These are phyloP conservation scores for Idaea aversata DNA, from an alignment of 2,888 invertebrate genomes.

Conservation along the genomic window DNA sequence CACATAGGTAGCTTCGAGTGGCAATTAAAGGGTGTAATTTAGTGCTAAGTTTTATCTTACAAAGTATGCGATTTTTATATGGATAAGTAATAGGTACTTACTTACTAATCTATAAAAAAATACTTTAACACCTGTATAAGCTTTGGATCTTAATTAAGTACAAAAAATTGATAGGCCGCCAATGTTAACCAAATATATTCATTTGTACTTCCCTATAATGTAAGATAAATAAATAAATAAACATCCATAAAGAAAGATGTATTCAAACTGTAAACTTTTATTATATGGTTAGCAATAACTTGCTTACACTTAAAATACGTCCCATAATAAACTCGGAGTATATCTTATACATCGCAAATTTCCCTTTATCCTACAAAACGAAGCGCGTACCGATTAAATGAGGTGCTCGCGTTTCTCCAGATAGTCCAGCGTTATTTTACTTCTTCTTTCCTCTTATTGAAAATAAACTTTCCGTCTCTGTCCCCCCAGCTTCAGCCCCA, in stretches of 20 bases:
- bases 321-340: conserved; percentile 38
- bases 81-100: neutral
- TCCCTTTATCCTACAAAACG: conserved; percentile 73
- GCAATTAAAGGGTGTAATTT: neutral
- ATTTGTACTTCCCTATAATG: too few relatives aligned
- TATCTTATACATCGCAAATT: conserved; percentile 64
- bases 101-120: too few relatives aligned
- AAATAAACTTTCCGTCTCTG: conserved; percentile 40
- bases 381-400: conserved; percentile 79
- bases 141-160: neutral
- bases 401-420: conserved; percentile 79
- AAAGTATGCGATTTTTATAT: neutral
- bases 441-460: conserved; percentile 43
- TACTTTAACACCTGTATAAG: neutral
- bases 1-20: conserved; percentile 11
- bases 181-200: neutral
- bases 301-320: neutral
- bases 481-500: conserved; percentile 67
- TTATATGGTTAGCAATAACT: neutral
- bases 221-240: neutral
- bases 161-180: neutral
- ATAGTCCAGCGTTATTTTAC: conserved; percentile 61
- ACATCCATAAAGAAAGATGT: neutral
- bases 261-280: conserved; percentile 1
- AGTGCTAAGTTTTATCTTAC: neutral